Base-by-base conservation (phyloP, 2,113 vertebrate species). In the Phoenicopterus ruber region DNA sequence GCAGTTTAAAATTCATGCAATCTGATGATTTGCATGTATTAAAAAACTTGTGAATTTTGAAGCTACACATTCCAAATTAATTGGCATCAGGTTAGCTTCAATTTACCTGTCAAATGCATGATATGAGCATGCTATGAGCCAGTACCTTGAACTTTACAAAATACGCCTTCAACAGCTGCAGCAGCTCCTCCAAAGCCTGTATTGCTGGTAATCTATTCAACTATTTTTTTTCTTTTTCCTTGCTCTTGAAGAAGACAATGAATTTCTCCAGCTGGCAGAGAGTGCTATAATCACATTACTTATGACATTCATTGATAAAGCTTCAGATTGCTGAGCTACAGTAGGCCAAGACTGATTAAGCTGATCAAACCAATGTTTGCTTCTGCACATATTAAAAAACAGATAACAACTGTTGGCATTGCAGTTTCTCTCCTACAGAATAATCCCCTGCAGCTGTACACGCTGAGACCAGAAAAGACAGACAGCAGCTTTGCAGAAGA, bases 21-120 rank as follows among this genome's bases (percentile, higher is more conserved):
- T 13, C 21, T 67, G 26, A 55, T 59, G 3, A n/a, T 38, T 22
- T n/a, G 5, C 4, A 18, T n/a, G 3, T 21, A 40, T 58, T 1
- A 2, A 69, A 61, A 12, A 9, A 7, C 1, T 6, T 25, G 5
- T 1, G 2, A 46, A 26, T 62, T 82, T 42, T 59, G 12, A 34
- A 63, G 58, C 10, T 77, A 47, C 12, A 32, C 2, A 5, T 67
- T 82, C 20, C 8, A 55, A 71, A 84, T 46, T 44, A 65, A 34
- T 57, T 81, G 16, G 7, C 13, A 34, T 22, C 34, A 46, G 4
- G 7, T 84, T 88, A 63, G 31, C 7, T 87, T 29, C 18, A 40
- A 6, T 62, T 66, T n/a, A 52, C 1, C 7, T 61, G 12, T 11
- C 31, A 69, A 81, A 61, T 63, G 6, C 24, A 42, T 54, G 58